phyloP scores from a whole-genome alignment of 1,140 invertebrate genomes.

The Helicorthomorpha holstii region DNA sequence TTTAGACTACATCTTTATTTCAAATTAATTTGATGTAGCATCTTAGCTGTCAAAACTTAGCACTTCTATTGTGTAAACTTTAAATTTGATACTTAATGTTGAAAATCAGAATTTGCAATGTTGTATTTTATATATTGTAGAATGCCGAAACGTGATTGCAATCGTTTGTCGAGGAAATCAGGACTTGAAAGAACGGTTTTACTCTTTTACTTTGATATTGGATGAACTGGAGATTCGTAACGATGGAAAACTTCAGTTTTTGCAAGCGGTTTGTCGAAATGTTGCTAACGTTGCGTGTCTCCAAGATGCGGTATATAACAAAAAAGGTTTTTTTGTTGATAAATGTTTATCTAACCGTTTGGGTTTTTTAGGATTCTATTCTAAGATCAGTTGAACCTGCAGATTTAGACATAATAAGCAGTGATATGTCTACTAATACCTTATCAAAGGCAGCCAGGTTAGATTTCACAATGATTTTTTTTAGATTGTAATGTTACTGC shows the following conservation, averaged over 20 bases:
- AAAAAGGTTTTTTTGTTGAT: slow-evolving; percentile 3
- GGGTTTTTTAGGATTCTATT: slow-evolving; percentile 46
- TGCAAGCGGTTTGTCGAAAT: slow-evolving; percentile 63
- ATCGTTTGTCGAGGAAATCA: slow-evolving; percentile 60
- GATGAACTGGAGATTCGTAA: slow-evolving; percentile 30
- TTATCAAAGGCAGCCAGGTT: slow-evolving; percentile 64
- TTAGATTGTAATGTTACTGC: not conserved
- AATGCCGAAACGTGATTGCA: slow-evolving; percentile 75
- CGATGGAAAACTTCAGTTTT: slow-evolving; percentile 57
- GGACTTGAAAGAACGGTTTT: slow-evolving; percentile 70
- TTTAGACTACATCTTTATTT: no score
- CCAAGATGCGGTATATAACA: slow-evolving; percentile 29
- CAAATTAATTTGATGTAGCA: no score
- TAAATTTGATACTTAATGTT: no score
- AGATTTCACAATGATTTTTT: slow-evolving; percentile 17
- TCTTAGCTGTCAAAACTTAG: no score
- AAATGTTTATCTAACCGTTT: not conserved
- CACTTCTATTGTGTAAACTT: no score
- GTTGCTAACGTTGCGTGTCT: slow-evolving; percentile 37
- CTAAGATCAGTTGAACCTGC: slow-evolving; percentile 51
- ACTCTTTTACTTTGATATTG: slow-evolving; percentile 57
- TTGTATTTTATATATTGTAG: slow-evolving; percentile 38
- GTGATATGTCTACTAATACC: slow-evolving; percentile 56
- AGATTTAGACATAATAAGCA: slow-evolving; percentile 65
- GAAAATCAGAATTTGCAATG: no score